These are phyloP conservation scores for Sarcophaga subvicina DNA, from an alignment of 2,888 invertebrate species.

Conservation along the genomic window DNA sequence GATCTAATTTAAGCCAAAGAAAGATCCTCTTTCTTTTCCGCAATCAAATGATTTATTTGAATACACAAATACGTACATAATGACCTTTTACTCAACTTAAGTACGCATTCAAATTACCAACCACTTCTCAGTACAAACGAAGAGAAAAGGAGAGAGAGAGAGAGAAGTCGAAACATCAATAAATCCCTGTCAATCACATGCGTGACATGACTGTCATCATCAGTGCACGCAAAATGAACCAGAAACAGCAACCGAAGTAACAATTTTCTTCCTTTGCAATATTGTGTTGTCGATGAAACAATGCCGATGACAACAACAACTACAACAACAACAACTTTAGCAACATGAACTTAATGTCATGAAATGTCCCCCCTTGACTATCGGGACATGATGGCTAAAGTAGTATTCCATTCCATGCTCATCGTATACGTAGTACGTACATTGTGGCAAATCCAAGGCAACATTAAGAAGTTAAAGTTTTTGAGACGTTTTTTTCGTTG, in stretches of 20 bases:
- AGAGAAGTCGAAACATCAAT: conserved; percentile 60
- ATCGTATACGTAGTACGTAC: not conserved
- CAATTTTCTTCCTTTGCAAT: not conserved
- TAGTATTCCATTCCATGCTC: conserved; percentile 17
- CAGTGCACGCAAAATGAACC: conserved; percentile 68
- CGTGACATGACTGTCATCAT: conserved; percentile 70
- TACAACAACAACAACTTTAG: conserved; percentile 9
- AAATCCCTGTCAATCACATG: conserved; percentile 71
- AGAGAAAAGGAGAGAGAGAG: not conserved
- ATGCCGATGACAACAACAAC: conserved; percentile 46
- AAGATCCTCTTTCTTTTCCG: not conserved
- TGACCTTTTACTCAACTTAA: conserved; percentile 19
- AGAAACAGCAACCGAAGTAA: conserved; percentile 59
- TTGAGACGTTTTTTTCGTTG: not conserved
- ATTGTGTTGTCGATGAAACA: conserved; percentile 42
- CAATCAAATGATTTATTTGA: not conserved
- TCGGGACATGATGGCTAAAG: conserved; percentile 41
- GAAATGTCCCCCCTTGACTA: conserved; percentile 40
- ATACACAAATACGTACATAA: not conserved
- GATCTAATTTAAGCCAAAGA: too few relatives aligned
- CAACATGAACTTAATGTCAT: conserved; percentile 44
- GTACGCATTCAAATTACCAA: conserved; percentile 13
- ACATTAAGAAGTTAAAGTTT: conserved; percentile 60
- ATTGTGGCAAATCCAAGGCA: conserved; percentile 47
- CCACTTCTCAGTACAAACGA: not conserved